Evolutionary conservation across 2,888 invertebrate genomes (phyloP).

Genomic region (Eupithecia tripunctaria): DNA sequence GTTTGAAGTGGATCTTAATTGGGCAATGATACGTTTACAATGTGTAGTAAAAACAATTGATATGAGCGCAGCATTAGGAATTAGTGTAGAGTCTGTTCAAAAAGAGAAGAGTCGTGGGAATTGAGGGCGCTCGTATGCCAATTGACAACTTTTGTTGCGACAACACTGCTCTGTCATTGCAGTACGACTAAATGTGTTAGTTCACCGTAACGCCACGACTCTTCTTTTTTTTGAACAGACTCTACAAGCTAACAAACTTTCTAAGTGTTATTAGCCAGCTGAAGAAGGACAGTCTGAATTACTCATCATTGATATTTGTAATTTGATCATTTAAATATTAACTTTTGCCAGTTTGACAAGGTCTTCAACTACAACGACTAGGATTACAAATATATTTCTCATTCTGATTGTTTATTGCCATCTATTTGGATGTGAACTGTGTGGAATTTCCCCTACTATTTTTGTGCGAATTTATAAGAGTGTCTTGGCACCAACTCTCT

Average conservation of each 20-base stretch:
- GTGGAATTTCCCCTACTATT: neutral
- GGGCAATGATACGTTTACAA: constrained; percentile 39
- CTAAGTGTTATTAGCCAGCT: neutral
- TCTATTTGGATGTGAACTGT: neutral
- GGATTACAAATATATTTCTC: too few relatives aligned
- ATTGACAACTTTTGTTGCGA: too few relatives aligned
- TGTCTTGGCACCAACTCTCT: neutral
- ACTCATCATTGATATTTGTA: neutral
- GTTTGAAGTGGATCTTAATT: constrained; percentile 29
- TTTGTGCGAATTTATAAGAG: neutral
- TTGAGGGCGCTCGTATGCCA: too few relatives aligned
- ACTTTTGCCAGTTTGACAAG: neutral
- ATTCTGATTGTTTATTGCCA: too few relatives aligned
- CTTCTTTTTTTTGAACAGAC: too few relatives aligned
- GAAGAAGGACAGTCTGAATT: constrained; percentile 1
- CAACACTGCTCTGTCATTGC: too few relatives aligned
- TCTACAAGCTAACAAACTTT: neutral
- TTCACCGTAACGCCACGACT: too few relatives aligned
- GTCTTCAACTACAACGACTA: too few relatives aligned
- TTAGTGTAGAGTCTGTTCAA: too few relatives aligned
- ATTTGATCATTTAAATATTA: neutral
- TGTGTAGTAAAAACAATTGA: constrained; percentile 42
- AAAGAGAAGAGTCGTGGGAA: too few relatives aligned
- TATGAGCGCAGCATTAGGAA: constrained; percentile 8
- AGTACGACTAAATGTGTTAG: too few relatives aligned